Evolutionary conservation across 2,888 invertebrate genomes (phyloP), one percentile per base, ranked within the genome.

Genomic region (Drosophila ochracea): DNA sequence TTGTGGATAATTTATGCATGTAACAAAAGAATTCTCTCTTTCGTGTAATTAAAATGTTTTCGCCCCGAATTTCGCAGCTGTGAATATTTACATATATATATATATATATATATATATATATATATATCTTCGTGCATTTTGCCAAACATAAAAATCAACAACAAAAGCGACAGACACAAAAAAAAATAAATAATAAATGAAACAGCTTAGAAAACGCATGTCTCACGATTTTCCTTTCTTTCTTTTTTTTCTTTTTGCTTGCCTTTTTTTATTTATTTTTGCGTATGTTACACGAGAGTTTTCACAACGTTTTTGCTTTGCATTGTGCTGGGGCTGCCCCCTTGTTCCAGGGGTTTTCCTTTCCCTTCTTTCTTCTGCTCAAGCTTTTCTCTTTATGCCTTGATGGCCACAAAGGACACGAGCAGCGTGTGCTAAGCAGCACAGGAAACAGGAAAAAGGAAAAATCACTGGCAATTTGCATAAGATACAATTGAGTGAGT

Each of bases 401-500:
- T 67, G 73, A 55, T 39, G 62, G 68, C 58, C 49, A 58, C 68
- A 75, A 78, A 78, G 63, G 61, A 78, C 53, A 71, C 62, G 47
- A 53, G 57, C 60, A 64, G 57, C 57, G 60, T 49, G 64, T 60
- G 68, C 76, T 76, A 68, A 73, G 74, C 30, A 35, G 66, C 68
- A 68, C 77, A 79, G 80, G 77, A 72, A 81, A 75, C 82, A 74
- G 73, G 76, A 74, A 79, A 80, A 76, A 89, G 90, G 88, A 87
- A 89, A 87, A 87, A 91, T 87, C 91, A 88, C 87, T 78, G 91
- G 85, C 90, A 91, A 87, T 87, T 87, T 87, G 87, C 87, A 87
- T 87, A 87, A 87, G 90, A 91, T 91, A 89, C 90, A 91, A 86
- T 86, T 86, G 86, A 89, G 91, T 91, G 86, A 91, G 88, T 91